These are phyloP conservation scores for Phoebastria nigripes DNA, from an alignment of 2,797 vertebrate species.

Conservation along the genomic window DNA sequence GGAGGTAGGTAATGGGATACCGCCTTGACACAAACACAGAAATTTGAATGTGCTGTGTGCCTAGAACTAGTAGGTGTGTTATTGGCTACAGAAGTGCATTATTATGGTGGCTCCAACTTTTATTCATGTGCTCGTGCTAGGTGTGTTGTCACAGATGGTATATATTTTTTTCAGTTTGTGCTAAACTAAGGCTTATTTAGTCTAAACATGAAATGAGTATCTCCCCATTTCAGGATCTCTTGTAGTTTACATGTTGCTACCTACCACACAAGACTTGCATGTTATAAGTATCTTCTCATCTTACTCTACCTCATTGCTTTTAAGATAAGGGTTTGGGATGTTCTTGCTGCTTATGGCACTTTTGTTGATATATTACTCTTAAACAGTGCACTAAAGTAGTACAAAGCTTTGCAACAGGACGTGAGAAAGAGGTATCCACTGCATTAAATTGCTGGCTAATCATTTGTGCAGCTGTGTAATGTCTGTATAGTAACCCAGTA, in stretches of 20 bases:
- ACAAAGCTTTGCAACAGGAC: not conserved
- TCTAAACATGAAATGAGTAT: constrained; percentile 32
- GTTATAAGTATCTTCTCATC: not conserved
- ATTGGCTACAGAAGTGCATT: not conserved
- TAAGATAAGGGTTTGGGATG: not conserved
- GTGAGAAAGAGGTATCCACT: not conserved
- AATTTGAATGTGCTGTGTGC: not conserved
- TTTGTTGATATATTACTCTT: not conserved
- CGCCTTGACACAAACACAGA: not conserved
- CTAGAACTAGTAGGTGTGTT: not conserved
- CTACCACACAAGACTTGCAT: not conserved
- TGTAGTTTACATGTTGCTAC: not conserved
- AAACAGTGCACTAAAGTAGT: not conserved
- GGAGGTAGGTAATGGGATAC: constrained; percentile 79
- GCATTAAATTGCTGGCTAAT: not conserved
- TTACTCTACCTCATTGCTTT: not conserved
- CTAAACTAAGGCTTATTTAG: not conserved
- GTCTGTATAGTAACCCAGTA: not conserved
- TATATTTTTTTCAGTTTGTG: not conserved
- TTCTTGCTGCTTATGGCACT: not conserved
- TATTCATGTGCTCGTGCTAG: not conserved
- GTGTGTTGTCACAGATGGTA: not conserved
- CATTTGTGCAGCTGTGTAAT: not conserved
- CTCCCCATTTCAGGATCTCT: constrained; percentile 44
- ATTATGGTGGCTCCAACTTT: not conserved